phyloP scores from a whole-genome alignment of 2,797 vertebrate species.

The Taenioides sp. region DNA sequence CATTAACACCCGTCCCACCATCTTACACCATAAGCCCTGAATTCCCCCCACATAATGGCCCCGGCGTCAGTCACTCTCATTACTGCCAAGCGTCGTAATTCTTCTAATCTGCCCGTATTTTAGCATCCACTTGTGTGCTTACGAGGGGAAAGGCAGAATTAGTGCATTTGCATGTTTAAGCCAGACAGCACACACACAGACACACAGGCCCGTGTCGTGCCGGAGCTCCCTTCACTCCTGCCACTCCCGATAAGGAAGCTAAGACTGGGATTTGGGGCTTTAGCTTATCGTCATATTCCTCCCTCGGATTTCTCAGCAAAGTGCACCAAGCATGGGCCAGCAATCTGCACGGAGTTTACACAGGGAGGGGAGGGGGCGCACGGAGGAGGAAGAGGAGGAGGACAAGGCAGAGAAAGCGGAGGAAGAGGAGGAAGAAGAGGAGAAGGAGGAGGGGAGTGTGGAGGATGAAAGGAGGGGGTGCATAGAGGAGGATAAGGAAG shows the following conservation, averaged over 20 bases:
- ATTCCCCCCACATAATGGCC: conserved; percentile 38
- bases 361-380: conserved; percentile 43
- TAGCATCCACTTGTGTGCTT: conserved; percentile 50
- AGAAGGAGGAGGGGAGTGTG: too few species aligned
- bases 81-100: conserved; percentile 61
- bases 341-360: conserved; percentile 77
- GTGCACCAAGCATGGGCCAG: conserved; percentile 71
- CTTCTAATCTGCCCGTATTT: conserved; percentile 50
- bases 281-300: conserved; percentile 80
- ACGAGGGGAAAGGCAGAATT: conserved; percentile 58
- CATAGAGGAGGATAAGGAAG: too few species aligned
- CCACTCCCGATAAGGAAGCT: conserved; percentile 81
- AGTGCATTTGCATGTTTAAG: conserved; percentile 71
- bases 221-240: conserved; percentile 73
- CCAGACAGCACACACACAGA: conserved; percentile 47
- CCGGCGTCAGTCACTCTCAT: conserved; percentile 58
- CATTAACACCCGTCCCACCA: conserved; percentile 22
- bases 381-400: neutral
- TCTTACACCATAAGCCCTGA: conserved; percentile 28
- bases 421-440: too few species aligned
- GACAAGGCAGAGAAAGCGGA: too few species aligned
- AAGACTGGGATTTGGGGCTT: conserved; percentile 82
- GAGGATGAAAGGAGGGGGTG: too few species aligned
- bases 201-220: conserved; percentile 62
- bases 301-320: conserved; percentile 63